Evolutionary conservation across 2,797 vertebrate species (phyloP), one percentile per base, ranked within the genome.

Genomic region (Pseudochirops cupreus): DNA sequence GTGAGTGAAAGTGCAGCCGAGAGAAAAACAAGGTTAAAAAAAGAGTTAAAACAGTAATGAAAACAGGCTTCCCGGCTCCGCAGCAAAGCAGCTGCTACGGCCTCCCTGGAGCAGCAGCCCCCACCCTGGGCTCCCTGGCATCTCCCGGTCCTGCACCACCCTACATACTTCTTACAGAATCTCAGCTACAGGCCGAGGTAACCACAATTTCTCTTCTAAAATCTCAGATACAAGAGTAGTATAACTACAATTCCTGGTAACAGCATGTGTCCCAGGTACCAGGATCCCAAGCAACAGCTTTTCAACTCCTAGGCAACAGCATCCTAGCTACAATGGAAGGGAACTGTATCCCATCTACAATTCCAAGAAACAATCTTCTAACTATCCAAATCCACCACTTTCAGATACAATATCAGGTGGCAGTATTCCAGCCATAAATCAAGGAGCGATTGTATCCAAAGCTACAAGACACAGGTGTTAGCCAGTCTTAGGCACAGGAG

Each of bases 11-110:
- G 98, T 98, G 98, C 98, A 99, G 97, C 96, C 59, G 97, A 98
- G 98, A 98, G 98, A 98, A 99, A 99, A 99, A 98, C 98, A 99
- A 99, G 98, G 98, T 98, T 98, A 98, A 98, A 98, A 98, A 99
- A 99, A 99, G 98, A 98, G 98, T 99, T 99, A 98, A 99, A 99
- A 98, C 98, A 97, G 98, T 98, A 98, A 99, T 98, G 98, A 98
- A 98, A 98, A 97, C 98, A 99, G 98, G 96, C 98, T 98, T 98
- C 98, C 97, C 96, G 98, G 98, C 98, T 98, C 33, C 93, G 95
- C 98, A 98, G 97, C 53, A 91, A 97, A 98, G 97, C 93, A 93
- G 98, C 98, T 98, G 97, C 96, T n/a, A 96, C 93, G 95, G 95
- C 67, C 96, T 97, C 97, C 96, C 94, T 94, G 96, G 95, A 94